phyloP scores from a whole-genome alignment of 2,888 invertebrate species.

The Pseudeuparius sepicola region DNA sequence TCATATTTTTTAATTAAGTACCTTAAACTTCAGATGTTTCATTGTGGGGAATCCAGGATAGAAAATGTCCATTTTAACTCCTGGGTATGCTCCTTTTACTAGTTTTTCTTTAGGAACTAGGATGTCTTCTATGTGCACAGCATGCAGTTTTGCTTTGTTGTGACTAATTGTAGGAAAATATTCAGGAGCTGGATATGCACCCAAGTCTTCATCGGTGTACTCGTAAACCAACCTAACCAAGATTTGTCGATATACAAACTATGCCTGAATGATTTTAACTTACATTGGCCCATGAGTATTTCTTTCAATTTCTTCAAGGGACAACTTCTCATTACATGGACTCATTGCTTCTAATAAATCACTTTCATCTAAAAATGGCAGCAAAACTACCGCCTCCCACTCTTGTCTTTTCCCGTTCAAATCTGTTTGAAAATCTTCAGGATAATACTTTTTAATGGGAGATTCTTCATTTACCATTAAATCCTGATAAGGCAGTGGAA shows the following conservation, averaged over 20 bases:
- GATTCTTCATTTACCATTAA: constrained; percentile 70
- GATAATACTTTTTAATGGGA: constrained; percentile 85
- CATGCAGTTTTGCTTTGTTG: constrained; percentile 46
- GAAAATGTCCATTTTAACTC: constrained; percentile 56
- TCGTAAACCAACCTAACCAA: constrained; percentile 66
- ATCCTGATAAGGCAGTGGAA: constrained; percentile 68
- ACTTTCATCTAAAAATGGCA: constrained; percentile 86
- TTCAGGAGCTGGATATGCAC: constrained; percentile 47
- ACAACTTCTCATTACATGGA: constrained; percentile 53
- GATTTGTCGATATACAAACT: too few species aligned
- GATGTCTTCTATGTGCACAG: constrained; percentile 48
- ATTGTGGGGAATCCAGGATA: constrained; percentile 91
- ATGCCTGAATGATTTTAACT: too few species aligned
- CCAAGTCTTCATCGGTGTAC: constrained; percentile 50
- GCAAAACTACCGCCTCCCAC: constrained; percentile 92
- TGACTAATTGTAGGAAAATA: constrained; percentile 52
- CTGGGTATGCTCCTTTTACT: constrained; percentile 60
- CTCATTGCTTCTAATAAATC: constrained; percentile 68
- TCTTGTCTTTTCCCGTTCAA: constrained; percentile 92
- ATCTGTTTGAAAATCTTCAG: constrained; percentile 82
- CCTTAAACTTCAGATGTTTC: constrained; percentile 70
- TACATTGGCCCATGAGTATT: constrained; percentile 87
- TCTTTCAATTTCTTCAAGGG: constrained; percentile 57
- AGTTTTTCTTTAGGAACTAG: constrained; percentile 48
- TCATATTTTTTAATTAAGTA: too few species aligned